Evolutionary conservation across 2,888 invertebrate genomes (phyloP), one percentile per base, ranked within the genome.

Genomic region (Cyaniris semiargus): DNA sequence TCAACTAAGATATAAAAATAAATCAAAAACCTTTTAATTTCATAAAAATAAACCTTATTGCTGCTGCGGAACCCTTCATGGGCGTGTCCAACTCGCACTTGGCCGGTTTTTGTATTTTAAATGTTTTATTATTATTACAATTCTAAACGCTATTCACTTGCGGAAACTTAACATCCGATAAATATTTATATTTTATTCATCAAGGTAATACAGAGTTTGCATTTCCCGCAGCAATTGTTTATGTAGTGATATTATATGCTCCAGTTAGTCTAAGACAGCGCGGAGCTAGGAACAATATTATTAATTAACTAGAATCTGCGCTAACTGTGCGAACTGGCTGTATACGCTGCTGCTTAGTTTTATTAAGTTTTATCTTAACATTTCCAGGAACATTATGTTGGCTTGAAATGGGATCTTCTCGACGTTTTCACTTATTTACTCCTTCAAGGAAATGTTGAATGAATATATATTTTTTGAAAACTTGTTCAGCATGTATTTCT

Each of bases 291-390:
- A 66, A 66, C 27, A 66, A 66, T 66, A 66, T 66, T 66, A 66
- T 66, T 66, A 66, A 66, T 66, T 66, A 66, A 66, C 66, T 66
- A 66, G 66, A 66, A 66, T 66, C 66, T 66, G 66, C 66, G 27
- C 66, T 66, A 66, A 66, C 27, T 18, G 66, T 66, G 66, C 66
- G 66, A 66, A 66, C 60, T 66, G 60, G 60, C 58, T 60, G 60
- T 31, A 6, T 66, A 66, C 66, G 66, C 27, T 31, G 66, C 27
- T 31, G 66, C 66, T 66, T 66, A 66, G 66, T 66, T 66, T 66
- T 66, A 66, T 66, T 66, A 66, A 31, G 27, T 31, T 66, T 66
- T 66, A 66, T 66, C 66, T 66, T 6, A 31, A 66, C 27, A 66
- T 66, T 66, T 31, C 66, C 66, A 31, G 15, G 23, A 66, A 66